These are phyloP conservation scores for Trialeurodes vaporariorum DNA, from an alignment of 1,140 invertebrate genomes.

Conservation along the genomic window DNA sequence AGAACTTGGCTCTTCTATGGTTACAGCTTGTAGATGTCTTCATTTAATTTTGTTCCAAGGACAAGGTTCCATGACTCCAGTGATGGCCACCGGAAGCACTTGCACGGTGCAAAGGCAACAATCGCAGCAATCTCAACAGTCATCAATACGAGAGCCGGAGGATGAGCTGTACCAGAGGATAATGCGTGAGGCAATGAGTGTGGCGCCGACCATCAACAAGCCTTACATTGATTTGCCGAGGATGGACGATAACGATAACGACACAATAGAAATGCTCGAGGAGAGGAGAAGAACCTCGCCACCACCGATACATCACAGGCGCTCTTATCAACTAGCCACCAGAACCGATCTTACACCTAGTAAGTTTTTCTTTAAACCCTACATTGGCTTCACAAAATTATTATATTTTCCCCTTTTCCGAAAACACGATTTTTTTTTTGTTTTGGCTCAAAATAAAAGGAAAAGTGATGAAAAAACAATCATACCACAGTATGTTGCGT, in stretches of 20 bases:
- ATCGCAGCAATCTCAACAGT: too few species aligned
- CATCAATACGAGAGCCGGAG: conserved; percentile 5
- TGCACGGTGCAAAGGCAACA: neutral
- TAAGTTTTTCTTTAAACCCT: too few species aligned
- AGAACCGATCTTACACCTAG: conserved; percentile 11
- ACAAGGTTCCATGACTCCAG: neutral
- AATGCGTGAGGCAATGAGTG: conserved; percentile 26
- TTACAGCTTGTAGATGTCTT: too few species aligned
- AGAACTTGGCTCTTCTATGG: too few species aligned
- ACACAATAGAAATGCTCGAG: conserved; percentile 13
- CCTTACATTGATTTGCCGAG: conserved; percentile 21
- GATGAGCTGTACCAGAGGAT: conserved; percentile 25
- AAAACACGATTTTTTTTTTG: too few species aligned
- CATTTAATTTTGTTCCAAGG: neutral
- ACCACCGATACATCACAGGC: conserved; percentile 18
- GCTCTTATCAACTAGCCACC: conserved; percentile 25
- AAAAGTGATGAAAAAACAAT: too few species aligned
- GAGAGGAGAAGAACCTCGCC: conserved; percentile 9
- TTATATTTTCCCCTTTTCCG: too few species aligned
- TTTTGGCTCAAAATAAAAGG: too few species aligned
- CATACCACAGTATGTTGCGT: too few species aligned
- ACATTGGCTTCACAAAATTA: too few species aligned
- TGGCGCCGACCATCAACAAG: conserved; percentile 22
- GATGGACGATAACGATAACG: conserved; percentile 17
- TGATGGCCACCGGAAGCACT: neutral